Evolutionary conservation across 2,113 vertebrate species (phyloP).

Genomic region (Gasterosteus nipponicus): DNA sequence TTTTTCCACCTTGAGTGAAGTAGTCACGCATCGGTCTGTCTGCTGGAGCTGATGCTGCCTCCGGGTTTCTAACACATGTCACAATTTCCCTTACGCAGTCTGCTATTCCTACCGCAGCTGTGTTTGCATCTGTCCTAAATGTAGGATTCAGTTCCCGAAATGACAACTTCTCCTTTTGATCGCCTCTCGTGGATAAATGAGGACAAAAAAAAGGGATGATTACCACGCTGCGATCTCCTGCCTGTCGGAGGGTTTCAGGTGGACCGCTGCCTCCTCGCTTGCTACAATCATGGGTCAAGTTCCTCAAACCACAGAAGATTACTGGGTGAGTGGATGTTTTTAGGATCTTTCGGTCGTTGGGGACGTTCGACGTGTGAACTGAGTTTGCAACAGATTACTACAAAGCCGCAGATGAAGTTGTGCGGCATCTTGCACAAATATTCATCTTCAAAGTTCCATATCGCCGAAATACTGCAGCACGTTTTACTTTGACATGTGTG

Average conservation of each 20-base stretch:
- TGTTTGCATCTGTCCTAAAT: slow-evolving; percentile 45
- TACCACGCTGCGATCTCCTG: neutral
- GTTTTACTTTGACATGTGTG: neutral
- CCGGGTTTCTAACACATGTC: slow-evolving; percentile 46
- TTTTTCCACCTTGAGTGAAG: slow-evolving; percentile 18
- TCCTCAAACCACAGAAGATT: neutral
- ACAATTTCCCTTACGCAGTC: slow-evolving; percentile 62
- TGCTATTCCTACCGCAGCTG: slow-evolving; percentile 48
- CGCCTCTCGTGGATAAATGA: neutral
- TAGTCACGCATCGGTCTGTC: slow-evolving; percentile 44
- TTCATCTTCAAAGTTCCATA: neutral
- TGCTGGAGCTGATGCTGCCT: neutral
- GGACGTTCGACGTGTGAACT: neutral
- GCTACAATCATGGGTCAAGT: slow-evolving; percentile 49
- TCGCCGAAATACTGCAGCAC: neutral
- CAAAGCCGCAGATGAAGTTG: no score
- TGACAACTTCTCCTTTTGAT: slow-evolving; percentile 69
- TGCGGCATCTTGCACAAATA: neutral
- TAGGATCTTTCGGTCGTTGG: neutral
- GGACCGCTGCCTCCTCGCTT: slow-evolving; percentile 14
- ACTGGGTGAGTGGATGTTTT: slow-evolving; percentile 58
- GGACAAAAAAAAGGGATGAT: slow-evolving; percentile 15
- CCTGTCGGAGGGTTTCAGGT: slow-evolving; percentile 41
- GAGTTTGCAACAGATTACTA: neutral
- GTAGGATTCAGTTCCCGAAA: slow-evolving; percentile 67